These are phyloP conservation scores for Pluvianellus socialis DNA, from an alignment of 2,113 vertebrate genomes.

Conservation along the genomic window DNA sequence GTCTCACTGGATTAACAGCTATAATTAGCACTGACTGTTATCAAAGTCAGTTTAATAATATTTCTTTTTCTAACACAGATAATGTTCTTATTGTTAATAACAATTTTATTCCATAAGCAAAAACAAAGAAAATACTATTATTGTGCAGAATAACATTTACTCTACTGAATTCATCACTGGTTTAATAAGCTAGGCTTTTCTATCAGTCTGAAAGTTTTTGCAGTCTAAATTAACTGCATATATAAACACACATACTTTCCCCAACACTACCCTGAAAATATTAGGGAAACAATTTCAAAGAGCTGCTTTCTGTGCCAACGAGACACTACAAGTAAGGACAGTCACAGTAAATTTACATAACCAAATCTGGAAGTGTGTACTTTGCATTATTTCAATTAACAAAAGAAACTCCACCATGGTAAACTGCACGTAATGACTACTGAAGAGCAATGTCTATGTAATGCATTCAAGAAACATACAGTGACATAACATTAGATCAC, in stretches of 20 bases:
- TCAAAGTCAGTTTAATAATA: constrained; percentile 5
- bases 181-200: not conserved
- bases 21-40: constrained; percentile 46
- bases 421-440: not conserved
- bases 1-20: constrained; percentile 52
- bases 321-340: not conserved
- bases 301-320: not conserved
- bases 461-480: not conserved
- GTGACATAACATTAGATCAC: not conserved
- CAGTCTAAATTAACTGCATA: not conserved
- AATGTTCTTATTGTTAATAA: not conserved
- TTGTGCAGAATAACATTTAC: not conserved
- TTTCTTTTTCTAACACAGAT: not conserved
- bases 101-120: not conserved
- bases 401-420: not conserved
- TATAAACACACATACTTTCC: not conserved
- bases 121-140: not conserved
- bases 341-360: not conserved
- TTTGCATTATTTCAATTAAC: not conserved
- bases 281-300: not conserved
- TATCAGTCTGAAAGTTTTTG: not conserved
- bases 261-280: not conserved
- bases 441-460: not conserved
- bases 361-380: not conserved
- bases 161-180: not conserved